Base-by-base conservation (phyloP, 1,140 invertebrate genomes). In the Procambarus clarkii region DNA sequence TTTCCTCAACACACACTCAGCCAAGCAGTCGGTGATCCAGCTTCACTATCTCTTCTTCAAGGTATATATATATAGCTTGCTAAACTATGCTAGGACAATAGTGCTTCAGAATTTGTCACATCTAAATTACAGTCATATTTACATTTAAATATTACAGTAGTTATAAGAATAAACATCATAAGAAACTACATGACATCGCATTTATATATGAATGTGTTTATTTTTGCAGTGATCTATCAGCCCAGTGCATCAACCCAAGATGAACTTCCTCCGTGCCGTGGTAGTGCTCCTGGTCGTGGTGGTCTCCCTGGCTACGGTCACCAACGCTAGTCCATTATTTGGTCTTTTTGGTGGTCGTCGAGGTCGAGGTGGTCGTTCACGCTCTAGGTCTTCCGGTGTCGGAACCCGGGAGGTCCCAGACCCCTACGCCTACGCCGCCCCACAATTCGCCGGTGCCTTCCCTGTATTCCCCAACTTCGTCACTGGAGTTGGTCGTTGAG, bases 181-280 rank as follows among this genome's bases (percentile, higher is more conserved):
- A 64, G 13, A 18, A 15, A 64, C 34, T 34, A 34, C 60, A 24
- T 7, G 24, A 74, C 8, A 11, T 3, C 5, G 15, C n/a, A 44
- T 5, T 3, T 74, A 34, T 34, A 4, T 9, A 8, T 9, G 18
- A 18, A 64, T 5, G 4, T 21, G 18, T 21, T 64, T 64, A 18
- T 64, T 64, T 64, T 64, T 64, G 0, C 60, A 64, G 60, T 64
- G 60, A 18, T 64, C 4, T 11, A 18, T 5, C 18, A 11, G 18
- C 4, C 7, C 11, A 5, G 5, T 34, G 21, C 69, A 34, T 74
- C 69, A 24, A 9, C 5, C 69, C 69, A 74, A 74, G 69, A 74
- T 74, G 69, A 74, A 74, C 69, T 74, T 74, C 69, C 24, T 74
- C 69, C 69, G 69, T 34, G 69, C 11, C n/a, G 24, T 74, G 69